Base-by-base conservation (phyloP, 2,113 vertebrate species). In the Prolemur simus region DNA sequence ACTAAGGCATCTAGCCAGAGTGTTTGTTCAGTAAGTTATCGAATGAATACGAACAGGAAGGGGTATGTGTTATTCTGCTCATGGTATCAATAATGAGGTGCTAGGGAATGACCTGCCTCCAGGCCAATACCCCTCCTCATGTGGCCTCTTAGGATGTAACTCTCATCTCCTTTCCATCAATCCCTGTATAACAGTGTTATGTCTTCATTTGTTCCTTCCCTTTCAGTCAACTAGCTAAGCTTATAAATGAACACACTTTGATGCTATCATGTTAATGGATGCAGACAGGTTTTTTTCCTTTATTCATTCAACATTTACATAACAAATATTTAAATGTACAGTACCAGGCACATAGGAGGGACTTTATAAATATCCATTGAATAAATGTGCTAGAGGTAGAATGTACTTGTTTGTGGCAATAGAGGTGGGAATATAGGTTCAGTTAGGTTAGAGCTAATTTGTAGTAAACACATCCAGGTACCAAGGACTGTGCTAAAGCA, bases 241-340 rank as follows among this genome's bases (percentile, higher is more conserved):
- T 80, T 86, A 81, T 45, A 73, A 49, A 56, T 60, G 37, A 87
- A 87, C 37, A 21, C 3, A 83, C 45, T 89, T 91, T 18, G 42
- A 66, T 17, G 49, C 45, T 85, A 9, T 54, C 69, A 34, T 88
- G 37, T 83, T 90, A 74, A 81, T 45, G 54, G 85, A 64, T 89
- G 25, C 17, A 66, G 25, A 82, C 54, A 77, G 64, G 58, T 29
- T 69, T 66, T 69, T n/a, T 56, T 64, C 49, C 52, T 81, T 18
- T 77, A 66, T 63, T 80, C 27, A 71, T 78, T 60, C 25, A n/a
- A 23, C 39, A 42, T 45, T 90, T 73, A 20, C 13, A 42, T 76
- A 81, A 42, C 54, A 87, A 60, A 81, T 87, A 85, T 84, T 95
- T 66, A 94, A 94, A 63, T 66, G 21, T 89, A 89, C 8, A 85